Base-by-base conservation (phyloP, 2,888 invertebrate species). In the Morpho deidamia region DNA sequence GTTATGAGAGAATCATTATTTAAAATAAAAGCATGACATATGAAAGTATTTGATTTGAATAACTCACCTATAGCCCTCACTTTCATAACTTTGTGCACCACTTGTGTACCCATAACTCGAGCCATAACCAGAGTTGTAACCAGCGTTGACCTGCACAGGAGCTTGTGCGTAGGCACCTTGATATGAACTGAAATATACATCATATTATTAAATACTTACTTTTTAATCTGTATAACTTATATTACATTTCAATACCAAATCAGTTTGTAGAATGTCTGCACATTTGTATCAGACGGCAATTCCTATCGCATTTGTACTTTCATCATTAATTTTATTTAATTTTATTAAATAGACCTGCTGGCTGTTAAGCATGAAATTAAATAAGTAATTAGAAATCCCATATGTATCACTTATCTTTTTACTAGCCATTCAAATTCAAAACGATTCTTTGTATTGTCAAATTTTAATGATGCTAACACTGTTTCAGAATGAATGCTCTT, bases 231-330 rank as follows among this genome's bases (percentile, higher is more conserved):
- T 23, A 39, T 11, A 39, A 7, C 11, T 1, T 7, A 39, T 39
- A n/a, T 37, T 41, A 42, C 1, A 41, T 32, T 14, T 33, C 38
- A 49, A 14, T 2, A 44, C 12, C 35, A 38, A 11, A 34, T 85
- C 85, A 85, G 84, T 69, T 71, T 71, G 63, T 67, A 70, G 65
- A 65, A 49, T 74, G 64, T 87, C 86, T 82, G 84, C 87, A 87
- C 79, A 56, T 86, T 61, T 80, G 84, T 86, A 62, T 86, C 74
- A 84, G 86, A 86, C 83, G 86, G 86, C 86, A 86, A 85, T 87
- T 86, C 85, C 86, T 86, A 87, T 85, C 81, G 73, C 59, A 56
- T 49, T 58, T 49, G 53, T 55, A 60, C 47, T 63, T 58, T 68
- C 67, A 69, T 69, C 68, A 68, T 61, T 7, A 34, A 44, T 54